These are phyloP conservation scores for Anastatus disparis DNA, from an alignment of 1,140 invertebrate genomes.

Conservation along the genomic window DNA sequence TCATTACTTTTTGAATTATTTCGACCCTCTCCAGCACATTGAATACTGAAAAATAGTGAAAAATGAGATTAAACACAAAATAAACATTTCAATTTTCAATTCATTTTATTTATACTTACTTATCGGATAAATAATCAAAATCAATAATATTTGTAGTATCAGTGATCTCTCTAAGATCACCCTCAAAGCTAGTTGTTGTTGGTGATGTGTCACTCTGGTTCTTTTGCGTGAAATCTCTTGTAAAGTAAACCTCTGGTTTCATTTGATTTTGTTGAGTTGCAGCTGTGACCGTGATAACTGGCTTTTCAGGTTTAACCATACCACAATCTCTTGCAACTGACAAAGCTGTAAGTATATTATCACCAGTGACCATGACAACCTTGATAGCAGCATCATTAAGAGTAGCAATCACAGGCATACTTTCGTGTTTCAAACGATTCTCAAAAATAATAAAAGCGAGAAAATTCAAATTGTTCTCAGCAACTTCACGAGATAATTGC, in stretches of 20 bases:
- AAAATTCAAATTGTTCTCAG: conserved; percentile 86
- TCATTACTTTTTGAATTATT: conserved; percentile 53
- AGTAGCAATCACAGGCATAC: conserved; percentile 78
- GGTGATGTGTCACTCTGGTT: conserved; percentile 59
- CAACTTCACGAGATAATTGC: conserved; percentile 70
- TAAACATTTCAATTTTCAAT: background rate
- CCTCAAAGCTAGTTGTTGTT: conserved; percentile 56
- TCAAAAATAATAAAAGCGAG: conserved; percentile 90
- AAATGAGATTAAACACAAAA: background rate
- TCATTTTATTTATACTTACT: conserved; percentile 54
- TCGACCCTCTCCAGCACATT: conserved; percentile 33
- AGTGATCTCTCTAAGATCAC: conserved; percentile 60
- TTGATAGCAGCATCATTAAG: conserved; percentile 85
- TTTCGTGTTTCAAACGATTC: conserved; percentile 89
- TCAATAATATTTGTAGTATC: conserved; percentile 70
- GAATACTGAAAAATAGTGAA: conserved; percentile 54
- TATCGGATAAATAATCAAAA: conserved; percentile 65
- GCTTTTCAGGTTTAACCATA: conserved; percentile 81
- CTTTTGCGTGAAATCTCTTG: conserved; percentile 49
- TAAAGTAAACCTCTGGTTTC: conserved; percentile 64
- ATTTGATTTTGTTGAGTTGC: conserved; percentile 58
- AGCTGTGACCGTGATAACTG: conserved; percentile 78
- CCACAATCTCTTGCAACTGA: conserved; percentile 91
- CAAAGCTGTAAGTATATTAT: conserved; percentile 93
- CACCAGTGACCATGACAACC: conserved; percentile 94